phyloP scores from a whole-genome alignment of 53 echinoderm and acorn worm genomes.

The Echinarachnius parma region DNA sequence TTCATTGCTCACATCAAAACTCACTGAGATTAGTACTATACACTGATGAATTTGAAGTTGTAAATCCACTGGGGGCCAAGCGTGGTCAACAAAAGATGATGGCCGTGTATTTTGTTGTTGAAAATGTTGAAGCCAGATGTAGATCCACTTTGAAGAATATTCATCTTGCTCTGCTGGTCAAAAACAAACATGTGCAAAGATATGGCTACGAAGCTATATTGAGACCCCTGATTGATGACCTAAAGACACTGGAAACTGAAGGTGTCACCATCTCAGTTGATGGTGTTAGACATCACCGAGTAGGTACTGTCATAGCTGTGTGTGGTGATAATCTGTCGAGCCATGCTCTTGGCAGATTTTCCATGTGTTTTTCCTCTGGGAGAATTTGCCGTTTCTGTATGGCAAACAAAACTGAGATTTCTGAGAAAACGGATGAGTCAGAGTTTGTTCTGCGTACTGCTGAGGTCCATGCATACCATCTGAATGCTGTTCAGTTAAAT shows the following conservation, averaged over 20 bases:
- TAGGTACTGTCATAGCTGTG: no score
- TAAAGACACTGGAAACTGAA: slow-evolving; percentile 7
- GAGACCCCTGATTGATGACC: background rate
- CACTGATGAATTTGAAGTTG: slow-evolving; percentile 42
- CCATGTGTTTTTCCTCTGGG: slow-evolving; percentile 8
- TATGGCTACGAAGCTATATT: slow-evolving; percentile 5
- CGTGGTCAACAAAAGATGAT: slow-evolving; percentile 20
- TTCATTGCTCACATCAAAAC: slow-evolving; percentile 29
- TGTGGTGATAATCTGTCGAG: slow-evolving; percentile 28
- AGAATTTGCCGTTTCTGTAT: slow-evolving; percentile 47
- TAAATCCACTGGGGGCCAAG: slow-evolving; percentile 20
- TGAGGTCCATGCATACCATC: slow-evolving; percentile 40
- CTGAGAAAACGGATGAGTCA: slow-evolving; percentile 9
- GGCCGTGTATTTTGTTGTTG: slow-evolving; percentile 24
- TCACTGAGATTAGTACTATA: slow-evolving; percentile 45
- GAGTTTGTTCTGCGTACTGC: slow-evolving; percentile 22
- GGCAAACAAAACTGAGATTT: slow-evolving; percentile 34
- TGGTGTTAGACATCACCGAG: background rate
- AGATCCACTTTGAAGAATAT: slow-evolving; percentile 8
- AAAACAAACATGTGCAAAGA: slow-evolving; percentile 13
- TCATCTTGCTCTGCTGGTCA: slow-evolving; percentile 9
- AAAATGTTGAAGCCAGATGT: slow-evolving; percentile 17
- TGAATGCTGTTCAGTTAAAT: slow-evolving; percentile 28
- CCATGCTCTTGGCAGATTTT: slow-evolving; percentile 21
- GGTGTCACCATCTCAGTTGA: slow-evolving; percentile 5